A percentile compares a stretch with the other conserved stretches of the same genome.
Conservation (phyloP, 2,888 invertebrate species). For the Invenusta paracnida region DNA sequence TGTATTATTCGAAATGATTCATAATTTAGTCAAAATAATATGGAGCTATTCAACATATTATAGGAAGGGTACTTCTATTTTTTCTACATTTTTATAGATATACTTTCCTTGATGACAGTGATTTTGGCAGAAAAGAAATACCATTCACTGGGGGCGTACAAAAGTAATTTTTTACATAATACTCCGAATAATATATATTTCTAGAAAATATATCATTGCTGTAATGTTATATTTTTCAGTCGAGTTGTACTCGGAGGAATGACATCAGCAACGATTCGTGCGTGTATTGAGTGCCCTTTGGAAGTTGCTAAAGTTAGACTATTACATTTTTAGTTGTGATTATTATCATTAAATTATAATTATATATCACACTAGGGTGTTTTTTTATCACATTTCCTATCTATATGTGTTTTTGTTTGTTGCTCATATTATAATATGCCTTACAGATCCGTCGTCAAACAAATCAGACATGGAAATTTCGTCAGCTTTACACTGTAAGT, state of each 20-base stretch:
- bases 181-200: background rate
- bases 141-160: constrained; percentile 52
- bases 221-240: constrained; percentile 49
- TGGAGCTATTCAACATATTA: too few relatives aligned
- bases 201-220: too few relatives aligned
- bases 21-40: too few relatives aligned
- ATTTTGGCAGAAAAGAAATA: constrained; percentile 49
- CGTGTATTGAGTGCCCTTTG: constrained; percentile 57
- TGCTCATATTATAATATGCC: too few relatives aligned
- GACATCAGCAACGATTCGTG: constrained; percentile 53
- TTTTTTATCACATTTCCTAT: too few relatives aligned
- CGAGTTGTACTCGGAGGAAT: constrained; percentile 54
- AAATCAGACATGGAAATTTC: constrained; percentile 52
- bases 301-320: constrained; percentile 54
- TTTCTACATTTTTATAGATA: too few relatives aligned
- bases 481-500: constrained; percentile 53
- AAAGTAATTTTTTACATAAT: constrained; percentile 48
- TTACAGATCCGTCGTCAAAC: constrained; percentile 54
- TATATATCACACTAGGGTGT: too few relatives aligned
- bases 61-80: too few relatives aligned
- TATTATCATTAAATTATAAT: too few relatives aligned
- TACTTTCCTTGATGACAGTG: constrained; percentile 42
- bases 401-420: too few relatives aligned
- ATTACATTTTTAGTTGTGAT: too few relatives aligned
- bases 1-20: too few relatives aligned